phyloP scores from a whole-genome alignment of 2,113 vertebrate species.

The Macquaria ambigua region DNA sequence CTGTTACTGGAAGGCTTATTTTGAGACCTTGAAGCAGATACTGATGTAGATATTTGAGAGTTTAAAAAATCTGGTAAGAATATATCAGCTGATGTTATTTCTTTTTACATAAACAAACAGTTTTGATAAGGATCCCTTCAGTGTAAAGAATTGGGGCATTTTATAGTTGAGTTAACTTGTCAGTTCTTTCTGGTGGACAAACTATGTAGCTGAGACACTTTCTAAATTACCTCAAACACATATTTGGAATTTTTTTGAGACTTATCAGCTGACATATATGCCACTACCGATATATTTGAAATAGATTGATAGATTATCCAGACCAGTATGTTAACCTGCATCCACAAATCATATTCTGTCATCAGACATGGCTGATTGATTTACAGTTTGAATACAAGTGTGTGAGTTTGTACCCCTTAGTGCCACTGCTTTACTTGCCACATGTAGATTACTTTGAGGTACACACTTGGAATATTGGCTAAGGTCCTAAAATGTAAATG shows the following conservation, averaged over 20 bases:
- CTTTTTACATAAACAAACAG: no score
- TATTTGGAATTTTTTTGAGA: not conserved
- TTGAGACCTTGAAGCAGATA: not conserved
- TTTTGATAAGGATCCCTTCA: not conserved
- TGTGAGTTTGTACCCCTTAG: not conserved
- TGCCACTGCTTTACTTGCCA: conserved; percentile 23
- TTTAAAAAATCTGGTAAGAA: not conserved
- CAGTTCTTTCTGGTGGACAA: not conserved
- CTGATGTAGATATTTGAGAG: not conserved
- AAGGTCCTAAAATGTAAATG: conserved; percentile 64
- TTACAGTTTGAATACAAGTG: conserved; percentile 14
- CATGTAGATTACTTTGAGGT: conserved; percentile 28
- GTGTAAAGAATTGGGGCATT: not conserved
- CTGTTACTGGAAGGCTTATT: not conserved
- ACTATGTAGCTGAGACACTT: not conserved
- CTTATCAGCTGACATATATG: no score
- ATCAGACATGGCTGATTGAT: conserved; percentile 19
- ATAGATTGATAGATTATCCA: not conserved
- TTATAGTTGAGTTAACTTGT: not conserved
- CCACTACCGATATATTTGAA: not conserved
- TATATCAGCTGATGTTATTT: not conserved
- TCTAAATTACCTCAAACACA: not conserved
- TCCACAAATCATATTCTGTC: conserved; percentile 9
- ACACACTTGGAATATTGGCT: conserved; percentile 24
- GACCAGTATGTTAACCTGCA: not conserved